These are phyloP conservation scores for Silurus asotus DNA, from an alignment of 2,113 vertebrate genomes.

Conservation along the genomic window DNA sequence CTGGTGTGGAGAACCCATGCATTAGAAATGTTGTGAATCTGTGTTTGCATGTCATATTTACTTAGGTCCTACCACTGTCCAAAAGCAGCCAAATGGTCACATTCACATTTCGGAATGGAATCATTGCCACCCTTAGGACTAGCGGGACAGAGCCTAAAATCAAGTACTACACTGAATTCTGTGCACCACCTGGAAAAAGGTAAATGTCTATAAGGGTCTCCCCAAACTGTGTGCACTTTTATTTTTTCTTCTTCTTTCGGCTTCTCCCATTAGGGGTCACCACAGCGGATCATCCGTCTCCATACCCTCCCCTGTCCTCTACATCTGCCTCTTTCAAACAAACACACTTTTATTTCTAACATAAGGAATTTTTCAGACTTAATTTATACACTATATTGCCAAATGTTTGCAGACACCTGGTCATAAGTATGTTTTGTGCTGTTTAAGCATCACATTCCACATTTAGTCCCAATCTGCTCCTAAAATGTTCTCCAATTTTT, in stretches of 20 bases:
- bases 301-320: too few species aligned
- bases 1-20: neutral
- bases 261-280: too few species aligned
- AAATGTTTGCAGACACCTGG: too few species aligned
- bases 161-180: constrained; percentile 92
- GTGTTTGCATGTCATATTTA: neutral
- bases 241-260: neutral
- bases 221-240: neutral
- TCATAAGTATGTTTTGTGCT: too few species aligned
- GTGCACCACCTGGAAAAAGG: constrained; percentile 80
- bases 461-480: too few species aligned
- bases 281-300: too few species aligned
- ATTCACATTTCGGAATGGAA: constrained; percentile 87
- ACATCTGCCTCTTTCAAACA: too few species aligned
- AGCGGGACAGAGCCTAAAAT: constrained; percentile 98
- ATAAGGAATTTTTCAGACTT: neutral
- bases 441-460: too few species aligned
- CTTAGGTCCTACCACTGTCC: constrained; percentile 84
- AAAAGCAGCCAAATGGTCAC: constrained; percentile 94
- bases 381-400: too few species aligned
- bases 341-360: neutral
- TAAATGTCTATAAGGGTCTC: constrained; percentile 58
- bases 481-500: too few species aligned
- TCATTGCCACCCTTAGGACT: constrained; percentile 87
- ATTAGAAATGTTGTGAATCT: neutral